Percentiles rank a stretch among this genome's conserved stretches.
Conservation (phyloP, 2,888 invertebrate species). For the Orthonychiurus folsomi region DNA sequence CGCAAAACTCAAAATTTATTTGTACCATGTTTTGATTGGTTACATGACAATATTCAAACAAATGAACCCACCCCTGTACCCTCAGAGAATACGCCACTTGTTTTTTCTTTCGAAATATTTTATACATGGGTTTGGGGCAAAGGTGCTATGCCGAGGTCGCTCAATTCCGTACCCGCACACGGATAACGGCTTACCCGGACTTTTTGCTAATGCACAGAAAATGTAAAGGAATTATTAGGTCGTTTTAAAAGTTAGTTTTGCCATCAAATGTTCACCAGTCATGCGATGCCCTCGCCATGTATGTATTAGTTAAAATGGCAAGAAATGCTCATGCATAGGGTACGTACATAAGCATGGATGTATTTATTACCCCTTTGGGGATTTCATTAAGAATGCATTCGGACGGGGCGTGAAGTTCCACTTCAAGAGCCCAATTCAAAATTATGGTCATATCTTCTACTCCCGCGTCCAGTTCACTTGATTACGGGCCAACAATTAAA, state of each 20-base stretch:
- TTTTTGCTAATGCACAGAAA: neutral
- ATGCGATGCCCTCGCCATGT: neutral
- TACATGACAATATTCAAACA: too few relatives aligned
- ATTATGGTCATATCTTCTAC: neutral
- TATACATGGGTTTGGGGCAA: neutral
- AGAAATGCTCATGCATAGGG: too few relatives aligned
- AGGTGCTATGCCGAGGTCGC: neutral
- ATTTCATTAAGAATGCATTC: neutral
- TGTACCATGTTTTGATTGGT: too few relatives aligned
- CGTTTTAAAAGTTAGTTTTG: neutral
- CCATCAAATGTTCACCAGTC: too few relatives aligned
- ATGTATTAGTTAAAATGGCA: neutral
- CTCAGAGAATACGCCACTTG: too few relatives aligned
- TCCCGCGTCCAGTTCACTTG: neutral
- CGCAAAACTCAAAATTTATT: too few relatives aligned
- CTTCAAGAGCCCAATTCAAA: neutral
- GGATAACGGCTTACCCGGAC: too few relatives aligned
- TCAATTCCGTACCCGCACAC: too few relatives aligned
- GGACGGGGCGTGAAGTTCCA: neutral
- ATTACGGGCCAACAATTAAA: neutral
- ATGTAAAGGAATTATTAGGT: neutral
- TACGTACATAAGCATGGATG: neutral
- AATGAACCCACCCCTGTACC: too few relatives aligned
- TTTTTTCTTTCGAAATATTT: neutral
- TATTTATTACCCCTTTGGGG: neutral